These are phyloP conservation scores for Stictocephala bisonia DNA, from an alignment of 2,888 invertebrate species.

Conservation along the genomic window DNA sequence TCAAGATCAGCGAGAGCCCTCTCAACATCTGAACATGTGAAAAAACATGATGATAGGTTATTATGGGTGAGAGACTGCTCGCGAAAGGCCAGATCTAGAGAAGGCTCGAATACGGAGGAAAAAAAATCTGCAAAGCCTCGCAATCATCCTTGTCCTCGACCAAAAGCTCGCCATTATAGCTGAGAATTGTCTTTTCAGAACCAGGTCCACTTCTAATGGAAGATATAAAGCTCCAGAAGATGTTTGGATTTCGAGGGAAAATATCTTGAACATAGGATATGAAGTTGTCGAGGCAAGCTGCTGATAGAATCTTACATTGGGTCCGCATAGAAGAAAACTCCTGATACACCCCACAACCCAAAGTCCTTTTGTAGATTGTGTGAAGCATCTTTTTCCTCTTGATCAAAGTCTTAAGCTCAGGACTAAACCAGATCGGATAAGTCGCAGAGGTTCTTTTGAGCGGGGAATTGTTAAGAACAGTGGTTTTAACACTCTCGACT, in stretches of 20 bases:
- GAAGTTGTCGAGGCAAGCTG: background rate
- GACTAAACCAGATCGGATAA: background rate
- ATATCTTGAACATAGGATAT: background rate
- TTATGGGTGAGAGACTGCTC: background rate
- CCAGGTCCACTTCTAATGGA: background rate
- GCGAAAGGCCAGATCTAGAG: no score
- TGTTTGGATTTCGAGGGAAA: background rate
- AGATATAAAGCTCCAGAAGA: constrained; percentile 9
- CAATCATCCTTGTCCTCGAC: background rate
- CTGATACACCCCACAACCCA: background rate
- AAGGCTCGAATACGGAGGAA: background rate
- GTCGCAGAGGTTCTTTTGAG: background rate
- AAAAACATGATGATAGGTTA: background rate
- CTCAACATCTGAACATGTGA: background rate
- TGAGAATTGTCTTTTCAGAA: background rate
- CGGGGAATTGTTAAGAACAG: background rate
- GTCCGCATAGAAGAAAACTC: background rate
- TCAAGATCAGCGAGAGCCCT: background rate
- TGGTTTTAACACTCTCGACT: background rate
- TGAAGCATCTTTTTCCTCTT: background rate
- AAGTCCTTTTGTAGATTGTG: background rate
- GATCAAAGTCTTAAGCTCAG: background rate
- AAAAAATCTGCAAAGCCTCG: background rate
- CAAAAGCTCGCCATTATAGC: background rate
- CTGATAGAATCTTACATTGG: background rate